Conservation (phyloP, 2,797 vertebrate genomes). For the Arrhamphus sclerolepis region DNA sequence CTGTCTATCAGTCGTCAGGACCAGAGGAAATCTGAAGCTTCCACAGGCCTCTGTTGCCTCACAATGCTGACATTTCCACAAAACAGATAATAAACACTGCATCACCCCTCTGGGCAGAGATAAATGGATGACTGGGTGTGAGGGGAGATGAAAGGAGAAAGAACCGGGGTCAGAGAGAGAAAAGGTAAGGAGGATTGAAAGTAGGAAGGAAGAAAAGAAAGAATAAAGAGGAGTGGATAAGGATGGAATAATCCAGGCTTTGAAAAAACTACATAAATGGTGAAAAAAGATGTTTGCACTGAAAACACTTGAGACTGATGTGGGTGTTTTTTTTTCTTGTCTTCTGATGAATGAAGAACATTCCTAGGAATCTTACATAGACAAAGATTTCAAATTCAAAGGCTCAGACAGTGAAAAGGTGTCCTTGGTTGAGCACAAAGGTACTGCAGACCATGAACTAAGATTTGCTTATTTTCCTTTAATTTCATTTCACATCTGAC, state of each 20-base stretch:
- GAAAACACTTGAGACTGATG: background rate
- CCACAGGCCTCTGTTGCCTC: constrained; percentile 27
- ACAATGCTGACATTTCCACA: constrained; percentile 71
- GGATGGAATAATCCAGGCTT: constrained; percentile 8
- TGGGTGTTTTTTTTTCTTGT: background rate
- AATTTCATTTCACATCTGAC: no score
- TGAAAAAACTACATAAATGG: constrained; percentile 1
- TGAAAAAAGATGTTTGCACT: background rate
- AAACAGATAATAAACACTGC: constrained; percentile 67
- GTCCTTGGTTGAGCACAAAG: constrained; percentile 17
- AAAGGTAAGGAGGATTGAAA: constrained; percentile 8
- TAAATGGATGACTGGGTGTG: constrained; percentile 30
- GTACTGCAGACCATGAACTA: background rate
- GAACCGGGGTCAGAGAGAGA: background rate
- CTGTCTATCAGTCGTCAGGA: constrained; percentile 51
- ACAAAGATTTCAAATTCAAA: background rate
- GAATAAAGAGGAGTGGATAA: constrained; percentile 3
- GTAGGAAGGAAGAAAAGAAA: background rate
- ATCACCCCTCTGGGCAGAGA: constrained; percentile 43
- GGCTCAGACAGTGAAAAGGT: background rate
- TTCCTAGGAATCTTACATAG: background rate
- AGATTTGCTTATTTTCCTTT: no score
- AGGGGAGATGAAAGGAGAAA: constrained; percentile 22
- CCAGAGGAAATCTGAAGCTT: constrained; percentile 39
- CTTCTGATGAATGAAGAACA: background rate